A percentile compares a stretch with the other conserved stretches of the same genome.
phyloP scores from a whole-genome alignment of 2,888 invertebrate genomes.

The Tenodera sinensis region DNA sequence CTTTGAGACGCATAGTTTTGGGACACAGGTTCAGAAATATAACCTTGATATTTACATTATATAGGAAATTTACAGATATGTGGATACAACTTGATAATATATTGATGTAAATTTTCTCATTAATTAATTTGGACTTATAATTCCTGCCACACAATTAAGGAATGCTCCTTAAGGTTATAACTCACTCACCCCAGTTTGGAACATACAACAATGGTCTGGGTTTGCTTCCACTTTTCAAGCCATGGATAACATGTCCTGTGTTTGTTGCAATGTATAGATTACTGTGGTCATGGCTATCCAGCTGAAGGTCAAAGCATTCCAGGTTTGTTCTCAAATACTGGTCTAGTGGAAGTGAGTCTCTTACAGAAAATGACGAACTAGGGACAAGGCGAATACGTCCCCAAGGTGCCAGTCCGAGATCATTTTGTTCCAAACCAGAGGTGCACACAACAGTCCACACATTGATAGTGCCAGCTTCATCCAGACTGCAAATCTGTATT shows the following conservation, averaged over 20 bases:
- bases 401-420: constrained; percentile 45
- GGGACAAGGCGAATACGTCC: constrained; percentile 46
- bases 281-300: constrained; percentile 11
- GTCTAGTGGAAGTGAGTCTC: constrained; percentile 10
- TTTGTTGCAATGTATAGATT: constrained; percentile 34
- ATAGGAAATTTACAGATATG: no score
- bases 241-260: constrained; percentile 33
- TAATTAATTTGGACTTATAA: no score
- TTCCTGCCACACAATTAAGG: no score
- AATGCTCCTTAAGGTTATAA: no score
- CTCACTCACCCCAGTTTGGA: constrained; percentile 38
- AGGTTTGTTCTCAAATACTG: background rate
- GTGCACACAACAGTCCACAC: constrained; percentile 49
- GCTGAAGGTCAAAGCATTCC: constrained; percentile 17
- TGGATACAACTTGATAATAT: no score
- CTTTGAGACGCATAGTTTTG: no score
- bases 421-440: constrained; percentile 35
- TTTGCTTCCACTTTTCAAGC: constrained; percentile 36
- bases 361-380: constrained; percentile 37
- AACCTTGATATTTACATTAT: no score
- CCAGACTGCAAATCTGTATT: constrained; percentile 49
- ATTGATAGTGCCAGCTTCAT: constrained; percentile 49
- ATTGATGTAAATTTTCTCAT: no score
- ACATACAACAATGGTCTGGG: constrained; percentile 39
- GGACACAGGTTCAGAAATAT: no score